These are phyloP conservation scores for Daktulosphaira vitifoliae DNA, from an alignment of 1,140 invertebrate species.

Conservation along the genomic window DNA sequence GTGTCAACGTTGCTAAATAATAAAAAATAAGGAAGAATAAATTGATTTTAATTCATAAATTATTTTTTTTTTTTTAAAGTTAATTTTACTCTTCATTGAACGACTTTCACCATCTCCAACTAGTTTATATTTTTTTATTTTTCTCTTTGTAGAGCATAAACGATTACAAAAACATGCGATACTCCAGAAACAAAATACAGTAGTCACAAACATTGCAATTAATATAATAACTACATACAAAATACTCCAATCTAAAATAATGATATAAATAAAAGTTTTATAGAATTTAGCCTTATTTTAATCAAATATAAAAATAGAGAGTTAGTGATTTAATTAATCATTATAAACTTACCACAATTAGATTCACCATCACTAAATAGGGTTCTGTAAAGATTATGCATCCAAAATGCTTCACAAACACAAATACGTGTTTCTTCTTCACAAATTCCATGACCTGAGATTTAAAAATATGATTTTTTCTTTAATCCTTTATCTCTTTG, in stretches of 20 bases:
- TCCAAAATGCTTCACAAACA: conserved; percentile 91
- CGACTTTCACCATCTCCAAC: conserved; percentile 22
- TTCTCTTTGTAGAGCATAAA: conserved; percentile 43
- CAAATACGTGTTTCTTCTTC: conserved; percentile 74
- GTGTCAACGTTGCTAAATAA: conserved; percentile 16
- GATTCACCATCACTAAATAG: conserved; percentile 56
- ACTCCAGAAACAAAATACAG: conserved; percentile 60
- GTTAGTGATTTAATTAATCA: no score
- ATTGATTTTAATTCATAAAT: no score
- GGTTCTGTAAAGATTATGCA: conserved; percentile 65
- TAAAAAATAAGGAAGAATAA: no score
- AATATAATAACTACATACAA: conserved; percentile 73
- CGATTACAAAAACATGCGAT: conserved; percentile 57
- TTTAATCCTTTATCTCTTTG: not conserved
- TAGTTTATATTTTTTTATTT: conserved; percentile 26
- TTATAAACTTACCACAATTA: conserved; percentile 61
- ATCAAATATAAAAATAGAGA: no score
- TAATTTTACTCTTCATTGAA: conserved; percentile 14
- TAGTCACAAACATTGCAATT: conserved; percentile 54
- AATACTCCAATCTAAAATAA: conserved; percentile 77
- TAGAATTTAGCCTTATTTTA: no score
- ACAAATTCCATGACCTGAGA: conserved; percentile 71
- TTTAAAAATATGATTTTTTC: conserved; percentile 23
- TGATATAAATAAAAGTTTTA: conserved; percentile 29
- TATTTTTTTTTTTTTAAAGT: not conserved